Conservation (phyloP, 2,797 vertebrate genomes). For the Acanthurus lineatus region DNA sequence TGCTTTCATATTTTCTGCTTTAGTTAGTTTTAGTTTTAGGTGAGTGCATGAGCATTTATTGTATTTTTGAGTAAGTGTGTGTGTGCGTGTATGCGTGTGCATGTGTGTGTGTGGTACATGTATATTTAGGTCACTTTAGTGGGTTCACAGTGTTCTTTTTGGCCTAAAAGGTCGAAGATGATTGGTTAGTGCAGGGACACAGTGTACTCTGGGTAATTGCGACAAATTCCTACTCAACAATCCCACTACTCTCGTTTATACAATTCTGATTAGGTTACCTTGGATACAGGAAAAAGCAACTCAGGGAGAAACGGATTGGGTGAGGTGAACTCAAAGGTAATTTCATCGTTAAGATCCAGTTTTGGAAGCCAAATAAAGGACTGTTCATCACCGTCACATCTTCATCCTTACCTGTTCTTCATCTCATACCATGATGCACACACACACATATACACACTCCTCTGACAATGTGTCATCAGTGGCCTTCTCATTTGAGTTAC, state of each 20-base stretch:
- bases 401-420: slow-evolving; percentile 35
- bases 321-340: slow-evolving; percentile 81
- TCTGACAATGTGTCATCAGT: slow-evolving; percentile 32
- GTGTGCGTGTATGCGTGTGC: not conserved
- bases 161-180: slow-evolving; percentile 40
- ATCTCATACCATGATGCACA: slow-evolving; percentile 38
- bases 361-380: slow-evolving; percentile 15
- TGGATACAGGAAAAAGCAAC: slow-evolving; percentile 78
- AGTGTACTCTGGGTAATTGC: slow-evolving; percentile 56
- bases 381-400: slow-evolving; percentile 10
- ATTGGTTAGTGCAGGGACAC: slow-evolving; percentile 37
- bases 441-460: slow-evolving; percentile 8
- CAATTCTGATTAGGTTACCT: slow-evolving; percentile 79
- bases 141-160: slow-evolving; percentile 24
- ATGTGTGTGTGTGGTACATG: slow-evolving; percentile 1
- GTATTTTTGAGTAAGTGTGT: not conserved
- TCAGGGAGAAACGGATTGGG: slow-evolving; percentile 77
- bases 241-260: slow-evolving; percentile 73
- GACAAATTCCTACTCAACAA: slow-evolving; percentile 59
- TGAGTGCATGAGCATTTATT: slow-evolving; percentile 7
- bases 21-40: slow-evolving; percentile 7
- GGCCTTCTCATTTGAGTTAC: slow-evolving; percentile 18
- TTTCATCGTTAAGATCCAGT: slow-evolving; percentile 45
- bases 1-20: slow-evolving; percentile 22
- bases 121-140: slow-evolving; percentile 25